Evolutionary conservation across 1,140 invertebrate genomes (phyloP), one percentile per base, ranked within the genome.

Genomic region (Drosophila mojavensis): DNA sequence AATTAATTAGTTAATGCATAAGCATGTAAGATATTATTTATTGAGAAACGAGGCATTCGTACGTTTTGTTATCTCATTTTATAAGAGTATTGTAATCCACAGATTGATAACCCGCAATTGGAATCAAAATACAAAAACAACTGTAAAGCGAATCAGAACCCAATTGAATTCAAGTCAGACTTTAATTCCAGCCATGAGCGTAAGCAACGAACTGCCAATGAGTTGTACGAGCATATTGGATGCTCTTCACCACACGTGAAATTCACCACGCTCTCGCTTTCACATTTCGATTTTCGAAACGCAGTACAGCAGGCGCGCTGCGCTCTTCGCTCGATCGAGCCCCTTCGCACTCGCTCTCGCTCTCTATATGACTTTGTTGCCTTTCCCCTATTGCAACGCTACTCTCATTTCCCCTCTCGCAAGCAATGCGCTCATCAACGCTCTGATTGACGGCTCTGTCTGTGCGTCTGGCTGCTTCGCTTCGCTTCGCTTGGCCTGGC

Each of bases 241-340:
- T 36, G 11, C 73, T 77, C 61, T 70, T 80, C 81, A 83, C 81
- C 81, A 79, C 64, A 50, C 11, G 11, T n/a, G 20, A 13, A 50
- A 50, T 26, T 50, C 48, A 50, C 48, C 82, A 74, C 58, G 10
- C 58, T 67, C 56, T 61, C 56, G 39, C 10, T 33, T 76, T 62
- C 68, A 65, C 10, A 69, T 77, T 88, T 89, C 83, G 84, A 88
- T 83, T 13, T 83, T 89, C 79, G 76, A 86, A 71, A 59, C 60
- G 73, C 55, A 71, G 13, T 17, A 20, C 1, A 26, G 20, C 61
- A 39, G 1, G 51, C 51, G 5, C 13, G 4, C 33, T 20, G 5
- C 13, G 4, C 33, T 20, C 39, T 43, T 11, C 5, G 15, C 36
- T 41, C 5, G 43, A 11, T 39, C 36, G 11, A 39, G 3, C 10